Conservation (phyloP, 2,797 vertebrate genomes). For the Sparidentex hasta region DNA sequence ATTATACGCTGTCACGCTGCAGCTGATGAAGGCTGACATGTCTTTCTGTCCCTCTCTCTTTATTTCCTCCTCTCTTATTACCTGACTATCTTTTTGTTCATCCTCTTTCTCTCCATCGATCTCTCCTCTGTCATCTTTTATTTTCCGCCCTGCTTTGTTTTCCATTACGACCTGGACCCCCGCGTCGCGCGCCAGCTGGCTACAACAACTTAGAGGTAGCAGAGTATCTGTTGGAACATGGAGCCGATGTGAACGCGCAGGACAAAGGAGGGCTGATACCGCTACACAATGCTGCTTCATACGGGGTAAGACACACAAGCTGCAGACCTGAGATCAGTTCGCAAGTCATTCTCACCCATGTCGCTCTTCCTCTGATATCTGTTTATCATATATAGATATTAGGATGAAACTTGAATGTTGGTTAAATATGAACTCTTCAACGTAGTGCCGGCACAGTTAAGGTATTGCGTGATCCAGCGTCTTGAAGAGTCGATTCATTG, state of each 20-base stretch:
- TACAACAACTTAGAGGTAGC: constrained; percentile 98
- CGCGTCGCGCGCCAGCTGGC: constrained; percentile 84
- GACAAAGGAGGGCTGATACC: constrained; percentile 98
- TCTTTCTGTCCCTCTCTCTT: constrained; percentile 22
- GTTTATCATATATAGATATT: not conserved
- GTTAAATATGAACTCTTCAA: not conserved
- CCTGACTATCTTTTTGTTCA: constrained; percentile 30
- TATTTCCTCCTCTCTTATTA: constrained; percentile 22
- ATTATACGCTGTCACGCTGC: constrained; percentile 43
- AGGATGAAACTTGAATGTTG: not conserved
- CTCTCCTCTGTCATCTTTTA: constrained; percentile 7
- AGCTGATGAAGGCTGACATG: constrained; percentile 37
- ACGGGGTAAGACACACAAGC: constrained; percentile 88
- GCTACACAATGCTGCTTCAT: constrained; percentile 96
- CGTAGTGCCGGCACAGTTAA: not conserved
- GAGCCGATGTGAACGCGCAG: constrained; percentile 96
- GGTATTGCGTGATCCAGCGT: not conserved
- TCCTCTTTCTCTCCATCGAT: not conserved
- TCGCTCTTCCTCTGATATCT: not conserved
- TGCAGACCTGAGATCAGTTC: not conserved
- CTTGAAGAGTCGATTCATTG: not conserved
- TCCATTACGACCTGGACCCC: not conserved
- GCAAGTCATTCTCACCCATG: no score
- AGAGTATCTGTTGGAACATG: constrained; percentile 95
- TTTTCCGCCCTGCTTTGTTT: not conserved